phyloP scores from a whole-genome alignment of 2,888 invertebrate species.

The Gortyna flavago region DNA sequence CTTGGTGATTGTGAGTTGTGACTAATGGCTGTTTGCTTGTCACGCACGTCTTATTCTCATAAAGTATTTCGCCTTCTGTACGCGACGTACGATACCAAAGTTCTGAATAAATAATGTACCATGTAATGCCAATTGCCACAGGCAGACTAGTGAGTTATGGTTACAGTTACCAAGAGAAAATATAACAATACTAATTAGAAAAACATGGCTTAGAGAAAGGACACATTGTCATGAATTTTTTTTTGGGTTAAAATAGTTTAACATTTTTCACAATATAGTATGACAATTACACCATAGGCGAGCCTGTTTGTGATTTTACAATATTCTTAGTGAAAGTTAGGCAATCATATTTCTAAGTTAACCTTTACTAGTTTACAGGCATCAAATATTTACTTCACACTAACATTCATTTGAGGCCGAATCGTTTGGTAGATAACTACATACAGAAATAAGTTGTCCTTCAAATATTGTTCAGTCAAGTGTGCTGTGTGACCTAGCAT shows the following conservation, averaged over 20 bases:
- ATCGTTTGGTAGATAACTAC: slow-evolving; percentile 45
- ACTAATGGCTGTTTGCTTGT: not conserved
- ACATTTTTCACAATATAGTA: too few species aligned
- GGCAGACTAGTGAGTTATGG: not conserved
- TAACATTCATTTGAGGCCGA: slow-evolving; percentile 40
- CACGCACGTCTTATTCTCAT: not conserved
- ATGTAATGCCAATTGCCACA: not conserved
- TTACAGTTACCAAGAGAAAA: not conserved
- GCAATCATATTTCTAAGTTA: slow-evolving; percentile 29
- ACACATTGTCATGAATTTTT: too few species aligned
- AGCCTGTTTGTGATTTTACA: not conserved
- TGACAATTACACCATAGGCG: slow-evolving; percentile 2
- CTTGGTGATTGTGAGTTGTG: not conserved
- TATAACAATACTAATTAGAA: not conserved
- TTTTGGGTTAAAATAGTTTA: too few species aligned
- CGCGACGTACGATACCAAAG: not conserved
- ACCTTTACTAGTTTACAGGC: slow-evolving; percentile 37
- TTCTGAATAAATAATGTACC: not conserved
- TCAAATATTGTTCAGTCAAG: slow-evolving; percentile 56
- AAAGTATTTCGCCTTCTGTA: not conserved
- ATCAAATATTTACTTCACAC: slow-evolving; percentile 48
- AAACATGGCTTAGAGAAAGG: not conserved
- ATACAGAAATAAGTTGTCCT: slow-evolving; percentile 64
- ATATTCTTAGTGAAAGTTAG: slow-evolving; percentile 26
- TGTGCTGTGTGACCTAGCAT: slow-evolving; percentile 37